Evolutionary conservation across 1,140 invertebrate species (phyloP), one percentile per base, ranked within the genome.

Genomic region (Atta cephalotes): DNA sequence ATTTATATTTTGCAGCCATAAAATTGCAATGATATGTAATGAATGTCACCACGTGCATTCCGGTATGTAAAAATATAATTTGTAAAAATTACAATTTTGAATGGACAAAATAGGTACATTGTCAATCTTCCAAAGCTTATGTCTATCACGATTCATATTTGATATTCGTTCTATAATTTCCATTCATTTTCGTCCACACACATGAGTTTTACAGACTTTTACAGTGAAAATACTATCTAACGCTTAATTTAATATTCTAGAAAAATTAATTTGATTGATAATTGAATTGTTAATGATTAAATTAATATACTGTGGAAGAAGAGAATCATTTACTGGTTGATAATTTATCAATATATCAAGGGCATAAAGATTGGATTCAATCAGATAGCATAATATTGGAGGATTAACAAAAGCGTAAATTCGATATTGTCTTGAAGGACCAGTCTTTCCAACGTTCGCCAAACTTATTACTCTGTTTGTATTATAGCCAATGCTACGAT

Each of bases 51-150:
- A 84, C 70, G 70, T 84, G 80, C 80, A 76, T 84, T 84, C 28
- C 39, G 56, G 39, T 82, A 76, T 72, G 56, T 84, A 76, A 84
- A 84, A 84, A 84, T 84, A 84, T 84, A 84, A 84, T 84, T 84
- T 84, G 70, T 84, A 76, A 84, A 84, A 84, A 74, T 76, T 56
- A 84, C 58, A 28, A 74, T 72, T 79, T 35, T 80, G 70, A 84
- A 76, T 84, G 70, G 28, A 51, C 25, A 84, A 74, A 74, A 49
- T 76, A 25, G 28, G n/a, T 62, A 84, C 18, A 76, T 84, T 84
- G 80, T 84, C 80, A 76, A 84, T 84, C 80, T 84, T 84, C 80
- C 80, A 84, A 84, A 84, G 56, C 56, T 84, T 84, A 84, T 84
- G 80, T 62, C 80, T 84, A 84, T 84, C 56, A 25, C 28, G n/a